These are phyloP conservation scores for Porites divaricata DNA, from an alignment of 92 coral and sea anemone genomes.

Conservation along the genomic window DNA sequence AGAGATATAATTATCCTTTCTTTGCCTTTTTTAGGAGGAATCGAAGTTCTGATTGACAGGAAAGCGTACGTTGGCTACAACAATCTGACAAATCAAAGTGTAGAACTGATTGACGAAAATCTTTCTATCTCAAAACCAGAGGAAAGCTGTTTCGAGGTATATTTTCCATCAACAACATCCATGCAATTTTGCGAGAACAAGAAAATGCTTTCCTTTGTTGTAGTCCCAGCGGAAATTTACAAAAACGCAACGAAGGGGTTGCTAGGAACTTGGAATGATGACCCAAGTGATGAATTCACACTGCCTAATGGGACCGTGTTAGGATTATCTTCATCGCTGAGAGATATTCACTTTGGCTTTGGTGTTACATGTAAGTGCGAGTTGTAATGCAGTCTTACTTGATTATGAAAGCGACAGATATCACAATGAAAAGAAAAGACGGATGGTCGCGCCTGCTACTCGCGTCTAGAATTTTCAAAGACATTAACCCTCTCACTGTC, in stretches of 20 bases:
- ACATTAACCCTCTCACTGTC: no score
- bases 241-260: conserved; percentile 54
- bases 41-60: conserved; percentile 28
- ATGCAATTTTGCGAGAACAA: conserved; percentile 36
- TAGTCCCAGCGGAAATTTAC: conserved; percentile 18
- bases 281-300: conserved; percentile 53
- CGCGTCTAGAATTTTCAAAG: no score
- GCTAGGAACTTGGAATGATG: conserved; percentile 59
- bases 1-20: no score
- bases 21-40: conserved; percentile 37
- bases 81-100: background rate
- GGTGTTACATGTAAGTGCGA: conserved; percentile 56
- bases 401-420: no score
- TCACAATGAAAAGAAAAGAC: no score
- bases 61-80: background rate
- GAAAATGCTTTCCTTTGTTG: conserved; percentile 37
- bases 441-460: no score
- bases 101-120: background rate
- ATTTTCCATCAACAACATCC: conserved; percentile 45
- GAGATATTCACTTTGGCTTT: conserved; percentile 43
- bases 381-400: no score
- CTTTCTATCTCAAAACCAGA: conserved; percentile 1
- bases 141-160: conserved; percentile 31
- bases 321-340: conserved; percentile 5
- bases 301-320: conserved; percentile 47